Conservation (phyloP, 2,888 invertebrate genomes). For the Aelia acuminata region DNA sequence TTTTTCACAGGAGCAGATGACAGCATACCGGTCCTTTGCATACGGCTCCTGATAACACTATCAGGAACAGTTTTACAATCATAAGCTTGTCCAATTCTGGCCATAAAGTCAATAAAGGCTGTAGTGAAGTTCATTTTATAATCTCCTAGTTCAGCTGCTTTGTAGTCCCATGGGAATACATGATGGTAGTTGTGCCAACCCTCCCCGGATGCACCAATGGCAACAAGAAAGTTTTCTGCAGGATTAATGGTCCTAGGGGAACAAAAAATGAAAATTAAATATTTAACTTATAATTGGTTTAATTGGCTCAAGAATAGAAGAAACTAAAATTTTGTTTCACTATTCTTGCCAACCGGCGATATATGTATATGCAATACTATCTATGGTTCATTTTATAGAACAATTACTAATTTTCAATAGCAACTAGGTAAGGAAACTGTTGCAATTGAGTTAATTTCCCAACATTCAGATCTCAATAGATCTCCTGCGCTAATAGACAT, state of each 20-base stretch:
- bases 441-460: too few species aligned
- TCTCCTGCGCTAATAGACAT: too few species aligned
- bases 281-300: too few species aligned
- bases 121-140: constrained; percentile 67
- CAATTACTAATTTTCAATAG: too few species aligned
- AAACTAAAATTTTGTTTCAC: too few species aligned
- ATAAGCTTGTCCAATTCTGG: constrained; percentile 84
- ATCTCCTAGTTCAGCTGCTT: constrained; percentile 67
- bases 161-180: constrained; percentile 71
- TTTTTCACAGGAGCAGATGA: constrained; percentile 69
- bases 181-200: constrained; percentile 75
- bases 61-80: constrained; percentile 85
- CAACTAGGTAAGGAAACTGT: too few species aligned
- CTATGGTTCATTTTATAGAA: too few species aligned
- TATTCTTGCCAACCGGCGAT: too few species aligned
- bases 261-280: constrained; percentile 1
- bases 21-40: constrained; percentile 83
- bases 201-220: constrained; percentile 67
- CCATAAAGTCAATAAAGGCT: constrained; percentile 74
- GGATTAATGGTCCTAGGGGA: constrained; percentile 67
- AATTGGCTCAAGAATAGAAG: not conserved
- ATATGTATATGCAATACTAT: not conserved
- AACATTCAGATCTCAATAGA: too few species aligned
- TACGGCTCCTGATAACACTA: constrained; percentile 80
- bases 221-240: constrained; percentile 66